Evolutionary conservation across 2,113 vertebrate species (phyloP), one percentile per base, ranked within the genome.

Genomic region (Albula goreensis): DNA sequence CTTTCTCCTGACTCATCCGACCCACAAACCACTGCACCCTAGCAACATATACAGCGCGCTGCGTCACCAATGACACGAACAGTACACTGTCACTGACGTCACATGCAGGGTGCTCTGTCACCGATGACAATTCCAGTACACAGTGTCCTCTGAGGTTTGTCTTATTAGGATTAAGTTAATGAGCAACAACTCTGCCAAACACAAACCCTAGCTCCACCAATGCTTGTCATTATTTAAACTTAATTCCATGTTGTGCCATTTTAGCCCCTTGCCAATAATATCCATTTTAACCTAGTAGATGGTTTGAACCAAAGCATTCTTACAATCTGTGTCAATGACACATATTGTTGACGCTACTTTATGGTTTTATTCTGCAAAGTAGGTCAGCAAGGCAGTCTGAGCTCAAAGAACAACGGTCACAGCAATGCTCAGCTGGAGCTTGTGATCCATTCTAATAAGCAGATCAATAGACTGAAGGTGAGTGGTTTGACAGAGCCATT

Each of bases 141-240:
- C 31, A 41, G 31, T 41, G 31, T 41, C 31, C 31, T 41, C 31
- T 41, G 31, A 41, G 78, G 22, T 79, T 50, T 50, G 11, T 17
- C 19, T 53, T 13, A 56, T 25, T 52, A n/a, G 11, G 19, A 12
- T 31, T 15, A 79, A 22, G 17, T 52, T 57, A 41, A 9, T 50
- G 84, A 41, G 7, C 53, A 22, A 85, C 3, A 52, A 60, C 84
- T 63, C 74, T 85, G 84, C 84, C 84, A 85, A 84, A 60, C 49
- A 53, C 78, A 56, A 79, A 31, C 74, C 70, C 78, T 79, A 53
- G 4, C 51, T 56, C 80, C 19, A 52, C 50, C 50, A n/a, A 74
- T 6, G 22, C 19, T 80, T 52, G n/a, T 57, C 60, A 15, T 57
- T 51, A 12, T 79, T 22, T 80, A 22, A 6, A 60, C 15, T 49